Conservation (phyloP, 2,888 invertebrate genomes). For the Cheilosia grossa region DNA sequence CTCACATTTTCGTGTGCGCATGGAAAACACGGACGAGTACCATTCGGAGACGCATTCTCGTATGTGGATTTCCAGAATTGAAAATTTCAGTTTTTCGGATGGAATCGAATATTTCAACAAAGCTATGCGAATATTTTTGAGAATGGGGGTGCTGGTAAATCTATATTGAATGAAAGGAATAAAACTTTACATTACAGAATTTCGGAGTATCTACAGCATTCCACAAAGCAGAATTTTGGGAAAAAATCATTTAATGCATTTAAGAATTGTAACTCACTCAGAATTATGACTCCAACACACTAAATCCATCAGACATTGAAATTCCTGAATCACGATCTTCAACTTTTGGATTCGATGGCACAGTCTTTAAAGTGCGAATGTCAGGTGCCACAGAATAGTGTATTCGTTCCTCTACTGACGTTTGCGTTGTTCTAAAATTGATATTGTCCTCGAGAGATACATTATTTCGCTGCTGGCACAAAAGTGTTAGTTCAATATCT, state of each 20-base stretch:
- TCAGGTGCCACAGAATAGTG: background rate
- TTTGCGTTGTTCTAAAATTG: conserved; percentile 65
- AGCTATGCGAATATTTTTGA: too few relatives aligned
- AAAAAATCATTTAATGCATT: too few relatives aligned
- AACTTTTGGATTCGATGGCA: conserved; percentile 8
- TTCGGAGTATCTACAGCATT: too few relatives aligned
- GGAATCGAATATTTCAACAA: too few relatives aligned
- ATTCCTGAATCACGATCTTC: conserved; percentile 63
- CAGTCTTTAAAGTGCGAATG: conserved; percentile 37
- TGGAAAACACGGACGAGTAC: too few relatives aligned
- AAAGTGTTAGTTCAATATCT: conserved; percentile 77
- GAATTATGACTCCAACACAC: background rate
- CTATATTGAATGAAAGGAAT: conserved; percentile 45
- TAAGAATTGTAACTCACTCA: too few relatives aligned
- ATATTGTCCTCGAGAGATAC: conserved; percentile 81
- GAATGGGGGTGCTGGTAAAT: too few relatives aligned
- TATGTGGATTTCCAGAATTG: too few relatives aligned
- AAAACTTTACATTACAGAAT: background rate
- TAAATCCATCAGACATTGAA: conserved; percentile 1
- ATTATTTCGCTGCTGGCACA: conserved; percentile 77
- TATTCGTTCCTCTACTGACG: background rate
- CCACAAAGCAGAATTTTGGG: too few relatives aligned
- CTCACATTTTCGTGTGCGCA: too few relatives aligned
- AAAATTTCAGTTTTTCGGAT: too few relatives aligned
- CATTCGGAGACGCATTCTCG: too few relatives aligned